Conservation (phyloP, 92 coral and sea anemone species). For the Epizoanthus scotinus region DNA sequence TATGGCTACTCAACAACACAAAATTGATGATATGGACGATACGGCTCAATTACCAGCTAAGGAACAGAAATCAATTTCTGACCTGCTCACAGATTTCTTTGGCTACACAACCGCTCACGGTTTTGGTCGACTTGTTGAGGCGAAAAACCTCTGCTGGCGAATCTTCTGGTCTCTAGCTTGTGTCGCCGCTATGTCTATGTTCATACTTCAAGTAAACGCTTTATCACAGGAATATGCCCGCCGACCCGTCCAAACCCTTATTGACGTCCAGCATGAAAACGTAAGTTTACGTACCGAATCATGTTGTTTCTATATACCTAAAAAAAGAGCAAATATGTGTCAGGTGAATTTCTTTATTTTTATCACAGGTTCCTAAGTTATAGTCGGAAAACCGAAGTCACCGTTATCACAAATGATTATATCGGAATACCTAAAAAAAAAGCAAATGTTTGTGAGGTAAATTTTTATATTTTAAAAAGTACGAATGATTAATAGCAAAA, state of each 20-base stretch:
- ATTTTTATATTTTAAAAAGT: no score
- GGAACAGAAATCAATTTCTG: neutral
- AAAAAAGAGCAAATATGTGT: no score
- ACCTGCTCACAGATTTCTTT: constrained; percentile 35
- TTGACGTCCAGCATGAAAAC: neutral
- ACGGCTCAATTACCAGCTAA: neutral
- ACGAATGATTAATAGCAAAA: no score
- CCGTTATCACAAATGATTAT: no score
- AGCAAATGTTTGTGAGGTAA: no score
- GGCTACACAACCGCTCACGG: constrained; percentile 67
- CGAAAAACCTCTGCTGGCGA: constrained; percentile 34
- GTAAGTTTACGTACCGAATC: neutral
- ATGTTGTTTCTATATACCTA: no score
- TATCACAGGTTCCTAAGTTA: no score
- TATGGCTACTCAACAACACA: neutral
- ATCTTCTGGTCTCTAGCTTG: constrained; percentile 46
- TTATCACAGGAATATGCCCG: neutral
- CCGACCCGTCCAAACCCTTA: neutral
- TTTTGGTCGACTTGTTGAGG: constrained; percentile 52
- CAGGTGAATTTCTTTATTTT: no score
- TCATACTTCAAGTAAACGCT: constrained; percentile 22
- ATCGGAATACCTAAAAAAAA: no score
- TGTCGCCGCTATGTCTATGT: constrained; percentile 44
- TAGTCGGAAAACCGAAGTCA: no score
- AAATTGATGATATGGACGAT: neutral